Base-by-base conservation (phyloP, 2,888 invertebrate species). In the Eupithecia dodoneata region DNA sequence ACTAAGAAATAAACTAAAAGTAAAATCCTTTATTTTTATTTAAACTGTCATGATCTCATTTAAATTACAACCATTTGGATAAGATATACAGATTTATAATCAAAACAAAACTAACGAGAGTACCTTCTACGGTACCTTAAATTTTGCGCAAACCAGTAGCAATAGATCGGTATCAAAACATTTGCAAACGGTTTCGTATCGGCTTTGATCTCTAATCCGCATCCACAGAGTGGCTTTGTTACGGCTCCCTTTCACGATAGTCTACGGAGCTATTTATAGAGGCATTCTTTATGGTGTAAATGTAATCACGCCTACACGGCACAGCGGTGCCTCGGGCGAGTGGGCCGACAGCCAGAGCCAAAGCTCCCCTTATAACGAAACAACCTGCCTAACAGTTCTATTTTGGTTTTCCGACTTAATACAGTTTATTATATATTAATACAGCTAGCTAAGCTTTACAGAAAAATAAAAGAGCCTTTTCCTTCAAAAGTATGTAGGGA, bases 181-280 rank as follows among this genome's bases (percentile, higher is more conserved):
- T 74, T 75, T 73, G 77, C 72, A 69, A 78, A 77, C 72, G 72
- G 77, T 83, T 80, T 81, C 74, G 76, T 78, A 80, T 80, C 78
- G 78, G 78, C 77, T 82, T 83, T 81, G 82, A 80, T 82, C 83
- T 79, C 76, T 82, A 82, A 81, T 83, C 81, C 76, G 79, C 75
- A 74, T 74, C 76, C 78, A 79, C 69, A 76, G 79, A 80, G 80
- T 83, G 82, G 82, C 78, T 82, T 77, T 83, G 78, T 83, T 83
- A 82, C 86, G 85, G 84, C 84, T 90, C 87, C 89, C 88, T 90
- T 89, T 87, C 45, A 87, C 87, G 87, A 87, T 86, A 82, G 79
- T 87, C 87, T 86, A 85, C 87, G 82, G 82, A 80, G 84, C 89
- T 93, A 93, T 91, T 92, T 92, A 93, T 93, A 93, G 90, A 84